Base-by-base conservation (phyloP, 2,888 invertebrate genomes). In the Andrena haemorrhoa region DNA sequence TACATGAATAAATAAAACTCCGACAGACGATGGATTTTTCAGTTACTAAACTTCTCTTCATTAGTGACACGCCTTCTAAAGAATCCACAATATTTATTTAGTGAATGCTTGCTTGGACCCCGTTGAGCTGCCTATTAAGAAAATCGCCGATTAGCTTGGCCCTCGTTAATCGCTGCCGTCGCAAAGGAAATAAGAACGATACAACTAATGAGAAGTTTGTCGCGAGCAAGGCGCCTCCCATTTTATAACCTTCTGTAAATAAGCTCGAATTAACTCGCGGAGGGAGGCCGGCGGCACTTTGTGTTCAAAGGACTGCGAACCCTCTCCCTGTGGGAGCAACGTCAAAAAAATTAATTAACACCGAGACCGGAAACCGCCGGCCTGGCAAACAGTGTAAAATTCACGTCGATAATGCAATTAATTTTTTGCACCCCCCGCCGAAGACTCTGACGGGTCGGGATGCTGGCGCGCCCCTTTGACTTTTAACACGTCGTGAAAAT, bases 271-370 rank as follows among this genome's bases (percentile, higher is more conserved):
- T 78, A 79, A 70, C 64, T 77, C 29, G 56, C 41, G 35, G 8
- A 16, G 58, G 20, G 49, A 20, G 49, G 51, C 12, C 26, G 23
- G 5, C 23, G 51, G 3, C 35, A 31, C 78, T 79, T 79, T 79
- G 60, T 70, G 78, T 63, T 65, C 69, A 77, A 77, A 79, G 65
- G 79, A 65, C 60, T 70, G n/a, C 78, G 8, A 41, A 41, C 47
- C 1, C 61, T 16, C 20, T 23, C 20, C 12, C n/a, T 2, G 51
- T 51, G 20, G 12, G 63, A 41, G n/a, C 47, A 56, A 7, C 23
- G 47, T 29, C 6, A 10, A 53, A 79, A 79, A 78, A 79, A 79
- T 79, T 79, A 79, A 79, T 79, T 79, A 79, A 78, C 78, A 70
- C 35, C 31, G n/a, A 23, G 69, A n/a, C 33, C 29, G 58, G 49